A percentile compares a stretch with the other conserved stretches of the same genome.
These are phyloP conservation scores for Palaemon carinicauda DNA, from an alignment of 1,140 invertebrate species.

Conservation along the genomic window DNA sequence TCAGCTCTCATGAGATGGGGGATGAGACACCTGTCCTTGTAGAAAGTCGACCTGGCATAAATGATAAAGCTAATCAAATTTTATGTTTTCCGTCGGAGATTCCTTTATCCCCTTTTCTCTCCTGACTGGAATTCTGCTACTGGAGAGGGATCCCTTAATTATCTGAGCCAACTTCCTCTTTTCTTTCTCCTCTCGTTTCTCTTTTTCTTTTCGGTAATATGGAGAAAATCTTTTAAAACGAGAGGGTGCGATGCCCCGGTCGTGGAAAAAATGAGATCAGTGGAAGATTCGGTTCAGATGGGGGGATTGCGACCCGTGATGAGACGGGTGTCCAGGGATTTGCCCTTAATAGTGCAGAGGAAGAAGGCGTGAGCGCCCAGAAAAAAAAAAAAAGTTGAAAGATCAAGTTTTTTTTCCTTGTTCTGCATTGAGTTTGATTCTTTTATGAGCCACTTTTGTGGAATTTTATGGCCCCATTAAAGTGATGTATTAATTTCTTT, in stretches of 20 bases:
- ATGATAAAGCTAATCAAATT: too few relatives aligned
- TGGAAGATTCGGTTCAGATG: conserved; percentile 12
- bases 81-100: too few relatives aligned
- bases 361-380: background rate
- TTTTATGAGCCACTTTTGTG: conserved; percentile 22
- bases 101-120: too few relatives aligned
- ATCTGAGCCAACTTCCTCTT: background rate
- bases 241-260: conserved; percentile 19
- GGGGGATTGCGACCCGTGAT: conserved; percentile 1
- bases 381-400: background rate
- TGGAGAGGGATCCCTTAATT: background rate
- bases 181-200: background rate
- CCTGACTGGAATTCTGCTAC: too few relatives aligned
- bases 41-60: too few relatives aligned
- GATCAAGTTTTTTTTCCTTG: background rate
- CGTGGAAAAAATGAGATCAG: conserved; percentile 9
- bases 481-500: conserved; percentile 27
- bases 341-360: conserved; percentile 1
- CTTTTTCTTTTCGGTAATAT: conserved; percentile 15
- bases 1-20: too few relatives aligned
- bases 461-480: conserved; percentile 27
- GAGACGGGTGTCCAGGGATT: conserved; percentile 24
- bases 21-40: too few relatives aligned
- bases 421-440: conserved; percentile 18
- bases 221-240: conserved; percentile 47